phyloP scores from a whole-genome alignment of 2,113 vertebrate genomes.

The Leucosticte australis region DNA sequence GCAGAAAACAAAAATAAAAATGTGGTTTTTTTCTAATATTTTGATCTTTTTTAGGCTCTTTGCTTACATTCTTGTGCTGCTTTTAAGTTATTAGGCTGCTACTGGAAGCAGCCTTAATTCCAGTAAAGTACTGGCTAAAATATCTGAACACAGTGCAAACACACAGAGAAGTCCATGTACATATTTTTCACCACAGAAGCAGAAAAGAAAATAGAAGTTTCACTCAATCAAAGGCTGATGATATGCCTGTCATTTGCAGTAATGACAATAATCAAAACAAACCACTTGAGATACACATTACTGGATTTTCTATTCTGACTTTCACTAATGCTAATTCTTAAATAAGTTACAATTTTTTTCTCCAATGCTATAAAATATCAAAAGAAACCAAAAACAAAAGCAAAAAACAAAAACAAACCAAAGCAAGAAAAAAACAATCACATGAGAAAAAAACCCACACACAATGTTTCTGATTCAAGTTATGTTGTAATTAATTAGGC shows the following conservation, averaged over 20 bases:
- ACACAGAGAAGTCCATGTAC: background rate
- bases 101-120: background rate
- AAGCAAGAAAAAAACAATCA: background rate
- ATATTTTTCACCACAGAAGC: background rate
- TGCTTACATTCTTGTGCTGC: background rate
- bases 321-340: background rate
- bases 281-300: background rate
- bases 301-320: background rate
- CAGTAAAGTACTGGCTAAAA: background rate
- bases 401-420: background rate
- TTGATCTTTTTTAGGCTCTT: background rate
- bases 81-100: background rate
- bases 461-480: background rate
- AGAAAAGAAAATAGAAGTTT: background rate
- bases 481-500: background rate
- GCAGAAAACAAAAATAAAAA: background rate
- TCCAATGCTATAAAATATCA: background rate
- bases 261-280: background rate
- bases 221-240: background rate
- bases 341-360: background rate
- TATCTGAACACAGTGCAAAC: background rate
- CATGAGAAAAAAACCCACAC: fast-evolving
- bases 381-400: background rate
- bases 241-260: background rate
- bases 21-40: background rate